These are phyloP conservation scores for Macrophya annulata DNA, from an alignment of 2,888 invertebrate species.

Conservation along the genomic window DNA sequence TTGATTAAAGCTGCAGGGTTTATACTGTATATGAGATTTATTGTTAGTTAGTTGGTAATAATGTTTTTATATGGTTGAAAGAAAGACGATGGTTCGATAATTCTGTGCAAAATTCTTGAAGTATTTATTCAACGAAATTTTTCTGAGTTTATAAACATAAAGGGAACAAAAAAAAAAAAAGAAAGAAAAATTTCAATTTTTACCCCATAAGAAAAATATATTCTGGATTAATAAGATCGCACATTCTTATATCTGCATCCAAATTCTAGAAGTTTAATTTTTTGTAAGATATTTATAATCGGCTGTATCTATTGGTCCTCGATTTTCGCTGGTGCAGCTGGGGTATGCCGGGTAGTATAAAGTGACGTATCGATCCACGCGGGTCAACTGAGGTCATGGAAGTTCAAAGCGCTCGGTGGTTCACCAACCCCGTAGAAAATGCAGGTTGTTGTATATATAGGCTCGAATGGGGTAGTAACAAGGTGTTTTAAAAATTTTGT, in stretches of 20 bases:
- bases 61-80: neutral
- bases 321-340: constrained; percentile 58
- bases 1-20: constrained; percentile 3
- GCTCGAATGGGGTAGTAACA: neutral
- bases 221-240: neutral
- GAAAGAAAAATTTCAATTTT: neutral
- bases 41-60: neutral
- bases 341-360: constrained; percentile 64
- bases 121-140: neutral
- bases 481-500: neutral
- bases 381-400: constrained; percentile 77
- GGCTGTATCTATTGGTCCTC: constrained; percentile 59
- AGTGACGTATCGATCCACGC: constrained; percentile 76
- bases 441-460: constrained; percentile 43
- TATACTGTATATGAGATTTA: neutral
- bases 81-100: neutral
- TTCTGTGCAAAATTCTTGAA: neutral
- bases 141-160: too few relatives aligned
- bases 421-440: constrained; percentile 67
- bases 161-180: too few relatives aligned
- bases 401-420: constrained; percentile 75
- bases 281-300: neutral
- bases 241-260: neutral
- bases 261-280: neutral
- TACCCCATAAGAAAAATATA: neutral